Conservation (phyloP, 1,140 invertebrate species). For the Epicauta chinensis region DNA sequence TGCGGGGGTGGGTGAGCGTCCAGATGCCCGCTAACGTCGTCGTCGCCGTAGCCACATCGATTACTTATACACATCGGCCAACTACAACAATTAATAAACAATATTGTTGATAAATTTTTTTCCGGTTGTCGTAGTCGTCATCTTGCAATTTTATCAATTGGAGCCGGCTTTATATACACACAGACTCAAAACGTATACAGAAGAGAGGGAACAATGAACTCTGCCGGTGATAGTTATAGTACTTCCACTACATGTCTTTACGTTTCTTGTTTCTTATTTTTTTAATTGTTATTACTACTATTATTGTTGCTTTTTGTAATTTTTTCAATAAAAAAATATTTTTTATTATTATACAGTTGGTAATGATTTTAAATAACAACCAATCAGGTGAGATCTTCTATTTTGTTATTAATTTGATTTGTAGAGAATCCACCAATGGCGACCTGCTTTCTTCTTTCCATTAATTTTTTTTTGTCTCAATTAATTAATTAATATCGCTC, state of each 20-base stretch:
- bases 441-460: background rate
- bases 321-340: conserved; percentile 35
- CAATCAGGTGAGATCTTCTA: conserved; percentile 59
- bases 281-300: too few species aligned
- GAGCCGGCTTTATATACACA: too few species aligned
- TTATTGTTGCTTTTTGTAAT: background rate
- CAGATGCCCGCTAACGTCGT: conserved; percentile 15
- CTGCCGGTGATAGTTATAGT: background rate
- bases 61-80: conserved; percentile 24
- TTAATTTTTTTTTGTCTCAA: background rate
- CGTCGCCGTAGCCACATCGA: background rate
- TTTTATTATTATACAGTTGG: conserved; percentile 45
- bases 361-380: conserved; percentile 47
- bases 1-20: conserved; percentile 38
- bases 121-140: background rate
- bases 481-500: background rate
- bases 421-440: background rate
- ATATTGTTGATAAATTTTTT: too few species aligned
- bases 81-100: conserved; percentile 13
- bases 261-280: too few species aligned
- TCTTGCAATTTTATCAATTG: conserved; percentile 3
- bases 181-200: background rate
- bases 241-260: background rate
- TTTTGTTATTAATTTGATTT: conserved; percentile 51
- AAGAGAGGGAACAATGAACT: background rate